Evolutionary conservation across 2,113 vertebrate genomes (phyloP).

Genomic region (Neolamprologus modestus): DNA sequence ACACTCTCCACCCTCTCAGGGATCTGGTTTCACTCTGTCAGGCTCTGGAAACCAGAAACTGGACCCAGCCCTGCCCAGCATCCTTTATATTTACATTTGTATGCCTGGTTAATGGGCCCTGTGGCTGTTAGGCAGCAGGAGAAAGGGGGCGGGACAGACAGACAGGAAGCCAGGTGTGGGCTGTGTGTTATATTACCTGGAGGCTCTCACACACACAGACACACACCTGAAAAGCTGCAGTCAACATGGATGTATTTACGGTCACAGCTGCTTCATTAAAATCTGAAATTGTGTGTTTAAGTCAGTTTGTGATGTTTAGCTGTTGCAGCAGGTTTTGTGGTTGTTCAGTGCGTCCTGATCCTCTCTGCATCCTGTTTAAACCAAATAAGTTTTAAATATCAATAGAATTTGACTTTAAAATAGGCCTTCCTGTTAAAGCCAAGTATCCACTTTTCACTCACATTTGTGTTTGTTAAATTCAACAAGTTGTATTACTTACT

Average conservation of each 20-base stretch:
- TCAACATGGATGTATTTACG: not conserved
- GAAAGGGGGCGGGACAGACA: not conserved
- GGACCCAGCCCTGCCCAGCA: not conserved
- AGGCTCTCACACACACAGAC: not conserved
- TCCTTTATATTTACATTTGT: constrained; percentile 29
- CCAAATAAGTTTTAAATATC: not conserved
- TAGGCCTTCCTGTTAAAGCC: not conserved
- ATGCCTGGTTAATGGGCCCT: constrained; percentile 15
- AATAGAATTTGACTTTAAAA: not conserved
- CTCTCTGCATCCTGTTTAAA: not conserved
- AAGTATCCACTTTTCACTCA: not conserved
- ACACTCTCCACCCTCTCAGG: not conserved
- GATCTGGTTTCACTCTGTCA: constrained; percentile 17
- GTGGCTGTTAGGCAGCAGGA: not conserved
- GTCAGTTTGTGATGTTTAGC: not conserved
- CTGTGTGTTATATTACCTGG: not conserved
- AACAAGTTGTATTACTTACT: not conserved
- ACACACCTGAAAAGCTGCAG: not conserved
- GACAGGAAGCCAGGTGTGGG: constrained; percentile 9
- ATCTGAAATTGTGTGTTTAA: not conserved
- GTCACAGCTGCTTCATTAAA: not conserved
- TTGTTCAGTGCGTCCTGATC: not conserved
- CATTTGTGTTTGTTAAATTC: not conserved
- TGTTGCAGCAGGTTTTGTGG: not conserved
- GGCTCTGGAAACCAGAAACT: not conserved